phyloP scores from a whole-genome alignment of 1,140 invertebrate genomes.

The Lordiphosa stackelbergi region DNA sequence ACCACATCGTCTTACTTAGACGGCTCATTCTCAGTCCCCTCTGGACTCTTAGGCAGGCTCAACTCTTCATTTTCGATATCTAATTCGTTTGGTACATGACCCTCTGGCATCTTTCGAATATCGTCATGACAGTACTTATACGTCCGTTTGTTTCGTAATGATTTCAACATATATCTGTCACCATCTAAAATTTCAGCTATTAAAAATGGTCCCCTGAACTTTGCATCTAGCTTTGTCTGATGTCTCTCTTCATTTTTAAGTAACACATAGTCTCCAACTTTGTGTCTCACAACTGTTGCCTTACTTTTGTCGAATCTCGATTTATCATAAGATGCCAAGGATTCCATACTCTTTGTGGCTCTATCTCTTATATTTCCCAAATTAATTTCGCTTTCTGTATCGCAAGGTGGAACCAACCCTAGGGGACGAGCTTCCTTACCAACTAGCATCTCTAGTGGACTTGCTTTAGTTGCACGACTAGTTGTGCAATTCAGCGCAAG shows the following conservation, averaged over 20 bases:
- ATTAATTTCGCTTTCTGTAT: neutral
- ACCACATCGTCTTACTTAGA: neutral
- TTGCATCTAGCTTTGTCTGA: too few species aligned
- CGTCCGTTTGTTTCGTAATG: too few species aligned
- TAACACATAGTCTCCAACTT: too few species aligned
- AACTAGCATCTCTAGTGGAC: constrained; percentile 3
- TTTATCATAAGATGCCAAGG: too few species aligned
- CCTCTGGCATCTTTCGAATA: too few species aligned
- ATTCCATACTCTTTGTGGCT: neutral
- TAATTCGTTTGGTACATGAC: too few species aligned
- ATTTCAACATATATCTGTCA: too few species aligned
- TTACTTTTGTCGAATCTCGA: too few species aligned
- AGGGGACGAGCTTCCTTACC: constrained; percentile 5
- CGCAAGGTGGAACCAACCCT: constrained; percentile 1
- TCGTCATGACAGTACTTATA: neutral
- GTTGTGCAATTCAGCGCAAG: constrained; percentile 9
- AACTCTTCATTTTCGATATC: neutral
- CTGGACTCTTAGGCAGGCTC: neutral
- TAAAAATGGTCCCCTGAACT: too few species aligned
- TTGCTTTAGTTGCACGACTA: constrained; percentile 5
- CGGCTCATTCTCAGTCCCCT: neutral
- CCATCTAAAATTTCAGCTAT: too few species aligned
- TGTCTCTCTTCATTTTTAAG: too few species aligned
- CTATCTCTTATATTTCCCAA: neutral
- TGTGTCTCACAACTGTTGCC: too few species aligned